A percentile compares a stretch with the other conserved stretches of the same genome.
phyloP scores from a whole-genome alignment of 2,888 invertebrate species.

The Tillus elongatus region DNA sequence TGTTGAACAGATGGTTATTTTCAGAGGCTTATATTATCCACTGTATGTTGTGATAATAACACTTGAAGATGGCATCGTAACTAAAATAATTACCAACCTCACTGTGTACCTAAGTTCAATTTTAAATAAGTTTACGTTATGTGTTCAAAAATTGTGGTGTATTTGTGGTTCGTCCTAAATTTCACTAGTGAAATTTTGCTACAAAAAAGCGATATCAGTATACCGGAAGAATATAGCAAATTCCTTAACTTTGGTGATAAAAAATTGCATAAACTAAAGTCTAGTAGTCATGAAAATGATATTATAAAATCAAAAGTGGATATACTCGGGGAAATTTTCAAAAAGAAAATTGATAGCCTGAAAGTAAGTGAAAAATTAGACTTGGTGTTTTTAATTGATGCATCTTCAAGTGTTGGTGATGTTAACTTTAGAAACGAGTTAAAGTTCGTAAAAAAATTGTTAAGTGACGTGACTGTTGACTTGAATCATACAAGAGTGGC shows the following conservation, averaged over 20 bases:
- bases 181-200: no score
- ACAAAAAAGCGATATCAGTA: no score
- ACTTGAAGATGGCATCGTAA: no score
- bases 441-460: slow-evolving; percentile 55
- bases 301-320: slow-evolving; percentile 47
- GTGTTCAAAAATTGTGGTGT: no score
- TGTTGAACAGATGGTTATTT: no score
- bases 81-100: no score
- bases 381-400: slow-evolving; percentile 58
- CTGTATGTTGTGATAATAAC: no score
- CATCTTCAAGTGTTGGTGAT: slow-evolving; percentile 59
- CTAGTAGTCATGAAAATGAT: slow-evolving; percentile 33
- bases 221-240: slow-evolving; percentile 35
- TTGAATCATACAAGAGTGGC: slow-evolving; percentile 54
- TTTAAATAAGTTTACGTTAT: no score
- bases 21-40: no score
- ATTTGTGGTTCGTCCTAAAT: no score
- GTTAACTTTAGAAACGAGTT: slow-evolving; percentile 57
- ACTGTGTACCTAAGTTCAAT: no score
- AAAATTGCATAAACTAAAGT: slow-evolving; percentile 30
- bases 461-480: slow-evolving; percentile 58
- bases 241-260: slow-evolving; percentile 39
- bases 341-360: slow-evolving; percentile 46
- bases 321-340: slow-evolving; percentile 47
- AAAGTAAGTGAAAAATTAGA: slow-evolving; percentile 44